phyloP scores from a whole-genome alignment of 2,888 invertebrate species.

The Chesias legatella region DNA sequence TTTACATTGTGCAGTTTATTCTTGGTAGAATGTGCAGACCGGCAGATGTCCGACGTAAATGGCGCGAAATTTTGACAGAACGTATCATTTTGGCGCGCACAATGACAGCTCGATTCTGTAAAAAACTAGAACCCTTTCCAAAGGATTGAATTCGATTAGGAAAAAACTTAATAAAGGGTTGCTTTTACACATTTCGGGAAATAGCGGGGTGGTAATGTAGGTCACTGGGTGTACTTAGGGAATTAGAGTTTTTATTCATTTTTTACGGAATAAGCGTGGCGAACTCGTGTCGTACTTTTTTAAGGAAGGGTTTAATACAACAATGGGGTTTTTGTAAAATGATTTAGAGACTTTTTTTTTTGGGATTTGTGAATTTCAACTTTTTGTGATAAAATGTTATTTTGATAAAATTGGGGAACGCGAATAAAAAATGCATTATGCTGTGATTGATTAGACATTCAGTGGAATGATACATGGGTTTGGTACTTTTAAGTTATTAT shows the following conservation, averaged over 20 bases:
- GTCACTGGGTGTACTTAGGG: slow-evolving; percentile 68
- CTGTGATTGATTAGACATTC: slow-evolving; percentile 61
- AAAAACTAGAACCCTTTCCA: slow-evolving; percentile 75
- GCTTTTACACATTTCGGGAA: slow-evolving; percentile 66
- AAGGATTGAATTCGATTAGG: slow-evolving; percentile 78
- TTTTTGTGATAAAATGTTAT: slow-evolving; percentile 49
- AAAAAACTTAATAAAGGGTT: slow-evolving; percentile 63
- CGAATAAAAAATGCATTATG: slow-evolving; percentile 49
- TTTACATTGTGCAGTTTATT: slow-evolving; percentile 76
- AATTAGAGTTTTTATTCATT: slow-evolving; percentile 57
- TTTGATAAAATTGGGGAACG: slow-evolving; percentile 44
- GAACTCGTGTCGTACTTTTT: slow-evolving; percentile 60
- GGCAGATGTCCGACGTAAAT: slow-evolving; percentile 75
- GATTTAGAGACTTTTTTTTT: slow-evolving; percentile 66
- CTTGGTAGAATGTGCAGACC: slow-evolving; percentile 27
- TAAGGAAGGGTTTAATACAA: slow-evolving; percentile 73
- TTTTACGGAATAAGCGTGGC: slow-evolving; percentile 51
- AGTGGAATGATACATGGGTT: slow-evolving; percentile 25
- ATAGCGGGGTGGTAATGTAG: slow-evolving; percentile 64
- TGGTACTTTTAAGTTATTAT: background rate
- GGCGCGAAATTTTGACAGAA: slow-evolving; percentile 79
- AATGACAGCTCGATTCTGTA: slow-evolving; percentile 56
- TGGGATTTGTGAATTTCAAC: slow-evolving; percentile 57
- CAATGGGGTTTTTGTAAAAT: slow-evolving; percentile 71
- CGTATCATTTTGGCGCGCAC: slow-evolving; percentile 68